Conservation (phyloP, 1,140 invertebrate species). For the Campoletis sonorensis region DNA sequence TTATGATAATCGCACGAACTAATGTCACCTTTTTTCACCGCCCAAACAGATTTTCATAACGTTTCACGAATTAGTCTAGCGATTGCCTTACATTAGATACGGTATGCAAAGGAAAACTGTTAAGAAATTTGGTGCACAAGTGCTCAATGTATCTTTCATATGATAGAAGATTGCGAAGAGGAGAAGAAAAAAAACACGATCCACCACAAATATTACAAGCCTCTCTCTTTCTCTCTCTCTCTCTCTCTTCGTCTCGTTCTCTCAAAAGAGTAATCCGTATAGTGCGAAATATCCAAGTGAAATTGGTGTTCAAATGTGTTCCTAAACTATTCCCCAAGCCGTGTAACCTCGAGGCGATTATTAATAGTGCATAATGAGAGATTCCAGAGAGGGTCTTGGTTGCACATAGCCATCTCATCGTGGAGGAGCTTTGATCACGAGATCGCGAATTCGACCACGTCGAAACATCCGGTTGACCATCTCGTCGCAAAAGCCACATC, state of each 20-base stretch:
- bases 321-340: not conserved
- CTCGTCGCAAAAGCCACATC: slow-evolving; percentile 1
- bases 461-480: slow-evolving; percentile 24
- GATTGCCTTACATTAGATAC: slow-evolving; percentile 74
- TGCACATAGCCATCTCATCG: not conserved
- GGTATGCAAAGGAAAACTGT: slow-evolving; percentile 61
- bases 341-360: slow-evolving; percentile 3
- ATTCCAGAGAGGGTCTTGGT: slow-evolving; percentile 6
- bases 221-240: not conserved
- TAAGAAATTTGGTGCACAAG: not conserved
- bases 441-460: slow-evolving; percentile 26
- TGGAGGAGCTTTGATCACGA: slow-evolving; percentile 4
- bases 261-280: not conserved
- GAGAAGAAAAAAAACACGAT: not conserved
- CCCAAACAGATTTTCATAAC: slow-evolving; percentile 69
- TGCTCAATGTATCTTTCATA: not conserved
- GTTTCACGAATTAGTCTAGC: slow-evolving; percentile 73
- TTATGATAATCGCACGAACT: not conserved
- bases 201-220: not conserved
- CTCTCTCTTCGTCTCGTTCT: not conserved
- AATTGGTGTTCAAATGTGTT: not conserved
- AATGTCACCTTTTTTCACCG: not conserved
- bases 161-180: not conserved
- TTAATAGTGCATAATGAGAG: slow-evolving; percentile 25
- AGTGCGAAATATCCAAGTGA: not conserved